Evolutionary conservation across 2,113 vertebrate species (phyloP), one percentile per base, ranked within the genome.

Genomic region (Dermatemys mawii): DNA sequence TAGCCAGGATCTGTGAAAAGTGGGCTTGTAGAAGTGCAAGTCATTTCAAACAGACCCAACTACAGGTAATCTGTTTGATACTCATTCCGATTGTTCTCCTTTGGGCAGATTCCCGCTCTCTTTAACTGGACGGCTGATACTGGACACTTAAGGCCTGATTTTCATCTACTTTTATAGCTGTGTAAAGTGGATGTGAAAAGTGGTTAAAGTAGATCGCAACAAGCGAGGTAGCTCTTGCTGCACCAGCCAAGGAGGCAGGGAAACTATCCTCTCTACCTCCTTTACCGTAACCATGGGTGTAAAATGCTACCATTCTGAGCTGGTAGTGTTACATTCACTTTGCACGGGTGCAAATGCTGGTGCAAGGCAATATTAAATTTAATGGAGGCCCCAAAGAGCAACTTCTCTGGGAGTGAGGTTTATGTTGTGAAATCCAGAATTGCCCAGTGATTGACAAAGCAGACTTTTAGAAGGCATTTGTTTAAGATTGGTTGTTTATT

Each of bases 91-190:
- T 32, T 44, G n/a, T 21, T 29, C 14, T 5, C 81, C 55, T 48
- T 89, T 89, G 88, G 92, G 83, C 24, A 44, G 85, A 90, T 92
- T 86, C 75, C 44, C 38, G 21, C 14, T 50, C 76, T 80, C 84
- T 92, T 76, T 26, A 63, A 60, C 79, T 35, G 67, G 27, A 1
- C 70, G 46, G 38, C 75, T 89, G 93, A 48, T 46, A 86, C 53
- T 35, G 86, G 92, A 51, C 92, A 82, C 84, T 82, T 94, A 79
- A 41, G 84, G 24, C 84, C 6, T 70, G 76, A 50, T 83, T 95
- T 67, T 82, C 12, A 54, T 81, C 38, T 60, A 51, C 55, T 49
- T 46, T 2, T 82, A 44, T 49, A 35, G 12, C 0, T 67, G 55
- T 19, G 38, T 80, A 41, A 86, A 84, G 88, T 32, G 35, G 55